These are phyloP conservation scores for Argyra leucocephala DNA, from an alignment of 2,888 invertebrate species.

Conservation along the genomic window DNA sequence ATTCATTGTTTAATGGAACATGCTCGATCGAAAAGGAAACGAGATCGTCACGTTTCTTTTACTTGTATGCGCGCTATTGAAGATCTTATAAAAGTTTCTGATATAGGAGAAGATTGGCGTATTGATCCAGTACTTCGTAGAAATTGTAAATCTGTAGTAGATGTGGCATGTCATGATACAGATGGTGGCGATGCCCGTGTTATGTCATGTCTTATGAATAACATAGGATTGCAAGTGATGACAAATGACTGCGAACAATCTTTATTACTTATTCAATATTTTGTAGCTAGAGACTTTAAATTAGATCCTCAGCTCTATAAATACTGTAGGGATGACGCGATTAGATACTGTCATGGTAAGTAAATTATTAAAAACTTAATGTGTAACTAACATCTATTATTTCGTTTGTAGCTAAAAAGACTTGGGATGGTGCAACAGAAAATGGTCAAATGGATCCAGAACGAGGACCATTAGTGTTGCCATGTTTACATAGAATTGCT, in stretches of 20 bases:
- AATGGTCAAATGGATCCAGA: slow-evolving; percentile 57
- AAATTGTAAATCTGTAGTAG: slow-evolving; percentile 78
- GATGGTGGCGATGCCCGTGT: slow-evolving; percentile 70
- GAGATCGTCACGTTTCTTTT: slow-evolving; percentile 56
- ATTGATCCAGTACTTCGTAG: slow-evolving; percentile 83
- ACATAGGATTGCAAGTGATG: slow-evolving; percentile 73
- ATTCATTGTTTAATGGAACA: slow-evolving; percentile 93
- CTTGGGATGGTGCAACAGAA: slow-evolving; percentile 60
- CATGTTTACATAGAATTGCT: slow-evolving; percentile 77
- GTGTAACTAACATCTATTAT: no score
- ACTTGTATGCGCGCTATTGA: slow-evolving; percentile 72
- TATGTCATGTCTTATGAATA: slow-evolving; percentile 89
- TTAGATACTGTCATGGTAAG: slow-evolving; percentile 56
- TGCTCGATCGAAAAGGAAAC: slow-evolving; percentile 53
- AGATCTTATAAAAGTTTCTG: slow-evolving; percentile 70
- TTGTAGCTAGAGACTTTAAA: slow-evolving; percentile 89
- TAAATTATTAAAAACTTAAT: not conserved
- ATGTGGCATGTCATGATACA: slow-evolving; percentile 62
- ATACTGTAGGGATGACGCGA: slow-evolving; percentile 81
- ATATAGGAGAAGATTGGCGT: slow-evolving; percentile 91
- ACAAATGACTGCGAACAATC: slow-evolving; percentile 80
- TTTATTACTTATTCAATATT: slow-evolving; percentile 92
- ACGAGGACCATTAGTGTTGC: slow-evolving; percentile 72
- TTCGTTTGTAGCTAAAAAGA: slow-evolving; percentile 49
- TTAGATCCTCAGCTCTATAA: slow-evolving; percentile 79